Percentiles rank a stretch among this genome's conserved stretches.
These are phyloP conservation scores for Varanus komodoensis DNA, from an alignment of 2,113 vertebrate species.

Conservation along the genomic window DNA sequence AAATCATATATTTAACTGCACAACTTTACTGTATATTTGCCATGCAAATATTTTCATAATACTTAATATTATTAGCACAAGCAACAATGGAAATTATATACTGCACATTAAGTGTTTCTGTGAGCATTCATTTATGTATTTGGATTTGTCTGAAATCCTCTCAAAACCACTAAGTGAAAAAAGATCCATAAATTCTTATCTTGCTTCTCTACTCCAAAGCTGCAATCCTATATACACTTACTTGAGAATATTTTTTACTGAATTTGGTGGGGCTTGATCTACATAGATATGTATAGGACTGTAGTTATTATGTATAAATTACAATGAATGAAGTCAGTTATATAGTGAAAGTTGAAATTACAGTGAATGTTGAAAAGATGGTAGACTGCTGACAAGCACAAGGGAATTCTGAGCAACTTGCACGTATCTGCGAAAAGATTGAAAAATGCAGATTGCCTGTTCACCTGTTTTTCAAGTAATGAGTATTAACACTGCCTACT, in stretches of 20 bases:
- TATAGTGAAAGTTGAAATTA: not conserved
- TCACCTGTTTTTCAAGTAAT: not conserved
- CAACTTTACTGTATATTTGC: not conserved
- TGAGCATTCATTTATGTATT: not conserved
- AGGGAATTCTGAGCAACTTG: not conserved
- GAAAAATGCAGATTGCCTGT: not conserved
- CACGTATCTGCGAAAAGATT: not conserved
- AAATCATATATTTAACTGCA: not conserved
- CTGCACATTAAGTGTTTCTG: rapidly evolving
- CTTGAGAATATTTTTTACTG: not conserved
- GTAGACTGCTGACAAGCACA: not conserved
- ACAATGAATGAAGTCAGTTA: not conserved
- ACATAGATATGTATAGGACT: not conserved
- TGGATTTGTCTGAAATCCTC: not conserved
- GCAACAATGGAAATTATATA: rapidly evolving
- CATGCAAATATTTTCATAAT: slow-evolving; percentile 6
- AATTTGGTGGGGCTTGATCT: not conserved
- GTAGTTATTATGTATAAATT: slow-evolving; percentile 1
- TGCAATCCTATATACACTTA: not conserved
- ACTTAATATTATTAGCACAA: not conserved
- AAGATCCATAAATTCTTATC: not conserved
- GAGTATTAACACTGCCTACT: not conserved
- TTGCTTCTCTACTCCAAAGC: not conserved
- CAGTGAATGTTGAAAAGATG: not conserved
- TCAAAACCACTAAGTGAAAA: slow-evolving; percentile 2